Evolutionary conservation across 2,113 vertebrate species (phyloP), one percentile per base, ranked within the genome.

Genomic region (Zootoca vivipara): DNA sequence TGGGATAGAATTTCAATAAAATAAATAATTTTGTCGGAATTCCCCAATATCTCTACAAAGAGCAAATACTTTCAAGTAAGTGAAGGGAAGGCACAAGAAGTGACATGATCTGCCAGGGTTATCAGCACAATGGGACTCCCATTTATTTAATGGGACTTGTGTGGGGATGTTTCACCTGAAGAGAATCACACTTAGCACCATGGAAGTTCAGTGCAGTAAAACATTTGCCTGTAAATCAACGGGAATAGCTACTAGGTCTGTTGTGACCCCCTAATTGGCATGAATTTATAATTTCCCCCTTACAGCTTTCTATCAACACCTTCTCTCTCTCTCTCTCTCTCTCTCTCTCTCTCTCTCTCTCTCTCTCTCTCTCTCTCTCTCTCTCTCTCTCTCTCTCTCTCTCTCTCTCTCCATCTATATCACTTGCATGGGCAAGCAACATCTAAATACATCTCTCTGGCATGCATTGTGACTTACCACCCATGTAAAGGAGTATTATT

Each of bases 161-260:
- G 69, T 56, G 42, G 42, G 46, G n/a, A 56, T 73, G 69, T 56
- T 70, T 42, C n/a, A 20, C 67, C 28, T 69, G 87, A 56, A 78
- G 42, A 90, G 82, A 13, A 83, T 56, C 92, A 90, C 73, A 3
- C 10, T 6, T 4, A 84, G 72, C 28, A 83, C 78, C 5, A 87
- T 86, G 81, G 58, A 80, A 12, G 84, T 83, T 42, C 40, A 89
- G 87, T 85, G 6, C 52, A 75, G 35, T 4, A 86, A 85, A 72
- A 40, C 0, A 1, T 35, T 38, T 2, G 18, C 0, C 72, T 81
- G 28, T 72, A 78, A 82, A 46, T 20, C 33, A 4, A 10, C n/a
- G 8, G 7, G 13, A 87, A 88, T 82, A 80, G 0, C 9, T 73
- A 62, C n/a, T 69, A 16, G 65, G 40, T 12, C 22, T 67, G 38